Evolutionary conservation across 2,797 vertebrate genomes (phyloP).

Genomic region (Lepidocolaptes lacrymiger): DNA sequence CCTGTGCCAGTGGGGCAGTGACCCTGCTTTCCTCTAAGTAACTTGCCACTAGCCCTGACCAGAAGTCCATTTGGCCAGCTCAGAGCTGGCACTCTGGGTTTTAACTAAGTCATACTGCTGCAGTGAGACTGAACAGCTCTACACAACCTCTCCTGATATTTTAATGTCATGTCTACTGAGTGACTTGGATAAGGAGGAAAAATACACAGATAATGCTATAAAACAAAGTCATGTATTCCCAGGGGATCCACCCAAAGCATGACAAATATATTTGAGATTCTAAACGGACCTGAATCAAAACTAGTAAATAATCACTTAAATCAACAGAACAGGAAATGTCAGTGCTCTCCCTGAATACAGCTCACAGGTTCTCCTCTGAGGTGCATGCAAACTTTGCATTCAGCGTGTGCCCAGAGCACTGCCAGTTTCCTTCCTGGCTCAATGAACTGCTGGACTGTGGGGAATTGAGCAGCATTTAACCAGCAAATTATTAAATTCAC

Average conservation of each 20-base stretch:
- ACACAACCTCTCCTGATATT: not conserved
- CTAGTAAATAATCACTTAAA: not conserved
- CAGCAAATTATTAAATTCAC: not conserved
- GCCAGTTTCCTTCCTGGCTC: not conserved
- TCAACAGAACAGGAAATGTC: not conserved
- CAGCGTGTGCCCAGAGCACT: not conserved
- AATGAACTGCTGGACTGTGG: not conserved
- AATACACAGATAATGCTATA: not conserved
- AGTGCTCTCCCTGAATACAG: not conserved
- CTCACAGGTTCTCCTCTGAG: not conserved
- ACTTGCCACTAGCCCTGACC: not conserved
- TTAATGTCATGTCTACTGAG: not conserved
- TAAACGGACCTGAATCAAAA: not conserved
- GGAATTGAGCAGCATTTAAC: not conserved
- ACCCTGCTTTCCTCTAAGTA: not conserved
- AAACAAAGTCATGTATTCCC: not conserved
- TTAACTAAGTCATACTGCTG: not conserved
- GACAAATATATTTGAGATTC: not conserved
- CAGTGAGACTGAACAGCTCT: not conserved
- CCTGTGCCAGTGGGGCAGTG: accelerated
- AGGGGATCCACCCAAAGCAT: not conserved
- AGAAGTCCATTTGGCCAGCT: not conserved
- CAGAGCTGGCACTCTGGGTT: not conserved
- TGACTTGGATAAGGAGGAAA: not conserved
- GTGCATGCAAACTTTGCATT: not conserved